Evolutionary conservation across 2,888 invertebrate genomes (phyloP).

Genomic region (Dyspetes luteomarginatus): DNA sequence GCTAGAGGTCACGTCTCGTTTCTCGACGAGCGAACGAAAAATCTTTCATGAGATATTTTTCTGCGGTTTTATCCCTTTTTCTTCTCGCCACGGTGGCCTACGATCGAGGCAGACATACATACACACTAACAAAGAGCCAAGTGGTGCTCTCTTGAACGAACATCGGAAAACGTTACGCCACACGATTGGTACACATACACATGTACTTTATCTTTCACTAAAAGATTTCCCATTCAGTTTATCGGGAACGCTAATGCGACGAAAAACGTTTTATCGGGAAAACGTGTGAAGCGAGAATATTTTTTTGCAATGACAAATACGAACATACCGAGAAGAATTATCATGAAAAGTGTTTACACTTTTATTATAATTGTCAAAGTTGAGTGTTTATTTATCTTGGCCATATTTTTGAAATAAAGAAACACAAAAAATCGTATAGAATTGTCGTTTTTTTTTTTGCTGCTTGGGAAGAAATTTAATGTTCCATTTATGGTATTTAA

Average conservation of each 20-base stretch:
- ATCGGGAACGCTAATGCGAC: not conserved
- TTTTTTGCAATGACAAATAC: not conserved
- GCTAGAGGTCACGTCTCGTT: slow-evolving; percentile 46
- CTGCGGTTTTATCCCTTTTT: slow-evolving; percentile 12
- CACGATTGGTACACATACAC: not conserved
- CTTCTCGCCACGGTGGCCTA: not conserved
- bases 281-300: not conserved
- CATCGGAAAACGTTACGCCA: not conserved
- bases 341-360: too few species aligned
- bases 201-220: not conserved
- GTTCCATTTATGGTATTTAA: too few species aligned
- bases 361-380: too few species aligned
- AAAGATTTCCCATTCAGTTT: not conserved
- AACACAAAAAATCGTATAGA: too few species aligned
- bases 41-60: slow-evolving; percentile 45
- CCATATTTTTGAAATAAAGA: too few species aligned
- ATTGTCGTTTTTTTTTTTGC: too few species aligned
- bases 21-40: slow-evolving; percentile 34
- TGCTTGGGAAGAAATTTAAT: too few species aligned
- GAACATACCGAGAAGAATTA: too few species aligned
- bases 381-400: too few species aligned
- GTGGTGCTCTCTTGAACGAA: not conserved
- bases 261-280: not conserved
- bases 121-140: not conserved
- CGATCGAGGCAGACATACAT: not conserved